Conservation (phyloP, 2,113 vertebrate genomes). For the Petrocephalus zakoni region DNA sequence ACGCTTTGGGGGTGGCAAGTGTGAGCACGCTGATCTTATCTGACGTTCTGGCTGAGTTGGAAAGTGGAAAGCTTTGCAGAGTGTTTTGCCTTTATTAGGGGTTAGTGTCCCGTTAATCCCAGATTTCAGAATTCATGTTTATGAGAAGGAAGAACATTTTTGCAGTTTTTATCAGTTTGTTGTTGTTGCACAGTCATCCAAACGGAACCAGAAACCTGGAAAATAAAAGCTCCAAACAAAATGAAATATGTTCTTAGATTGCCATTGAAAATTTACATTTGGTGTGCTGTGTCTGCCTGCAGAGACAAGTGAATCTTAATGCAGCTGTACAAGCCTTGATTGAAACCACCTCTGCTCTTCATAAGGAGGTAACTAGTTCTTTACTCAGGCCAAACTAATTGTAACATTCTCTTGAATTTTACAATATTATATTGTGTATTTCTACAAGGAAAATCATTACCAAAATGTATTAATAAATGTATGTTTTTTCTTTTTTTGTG, state of each 20-base stretch:
- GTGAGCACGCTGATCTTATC: background rate
- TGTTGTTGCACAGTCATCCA: background rate
- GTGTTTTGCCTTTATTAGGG: background rate
- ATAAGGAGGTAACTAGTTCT: constrained; percentile 72
- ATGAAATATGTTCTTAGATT: background rate
- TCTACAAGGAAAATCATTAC: background rate
- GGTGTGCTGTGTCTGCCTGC: constrained; percentile 39
- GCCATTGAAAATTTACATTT: constrained; percentile 12
- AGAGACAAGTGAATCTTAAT: constrained; percentile 75
- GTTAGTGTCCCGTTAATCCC: background rate
- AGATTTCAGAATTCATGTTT: background rate
- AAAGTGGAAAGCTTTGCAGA: background rate
- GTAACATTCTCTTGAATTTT: background rate
- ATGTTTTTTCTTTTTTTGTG: background rate
- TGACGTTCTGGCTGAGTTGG: constrained; percentile 19
- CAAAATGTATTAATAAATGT: background rate
- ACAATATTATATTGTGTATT: background rate
- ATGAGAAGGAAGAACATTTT: background rate
- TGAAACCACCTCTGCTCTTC: constrained; percentile 63
- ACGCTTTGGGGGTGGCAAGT: background rate
- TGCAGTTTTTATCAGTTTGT: background rate
- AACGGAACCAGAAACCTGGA: background rate
- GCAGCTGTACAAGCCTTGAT: constrained; percentile 68
- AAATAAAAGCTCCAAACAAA: background rate
- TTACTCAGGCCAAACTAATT: background rate